Evolutionary conservation across 2,113 vertebrate species (phyloP).

Genomic region (Sylvilagus bachmani): DNA sequence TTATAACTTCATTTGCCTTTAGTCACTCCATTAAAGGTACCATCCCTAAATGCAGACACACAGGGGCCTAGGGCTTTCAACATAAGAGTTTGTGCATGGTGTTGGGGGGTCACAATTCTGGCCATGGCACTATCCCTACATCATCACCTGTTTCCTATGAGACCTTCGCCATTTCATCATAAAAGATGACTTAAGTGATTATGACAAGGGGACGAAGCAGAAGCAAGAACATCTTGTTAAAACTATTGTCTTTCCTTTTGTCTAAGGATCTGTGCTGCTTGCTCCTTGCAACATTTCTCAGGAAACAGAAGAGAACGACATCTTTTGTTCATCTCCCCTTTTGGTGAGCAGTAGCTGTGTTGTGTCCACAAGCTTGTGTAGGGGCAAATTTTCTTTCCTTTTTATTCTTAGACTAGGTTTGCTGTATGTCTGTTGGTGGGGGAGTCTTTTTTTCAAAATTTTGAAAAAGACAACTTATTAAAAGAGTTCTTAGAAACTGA

Average conservation of each 20-base stretch:
- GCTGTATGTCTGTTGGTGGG: too few species aligned
- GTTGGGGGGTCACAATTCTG: neutral
- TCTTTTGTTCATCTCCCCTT: neutral
- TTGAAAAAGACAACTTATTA: neutral
- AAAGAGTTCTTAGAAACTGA: neutral
- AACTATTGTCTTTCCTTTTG: neutral
- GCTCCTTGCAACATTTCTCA: neutral
- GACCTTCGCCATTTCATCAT: neutral
- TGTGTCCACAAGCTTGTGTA: neutral
- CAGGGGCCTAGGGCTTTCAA: neutral
- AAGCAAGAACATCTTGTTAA: neutral
- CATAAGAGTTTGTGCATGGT: accelerated
- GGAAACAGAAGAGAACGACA: neutral
- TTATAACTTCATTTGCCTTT: neutral
- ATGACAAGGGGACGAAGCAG: neutral
- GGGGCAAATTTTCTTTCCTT: neutral
- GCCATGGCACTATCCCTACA: neutral
- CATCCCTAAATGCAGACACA: neutral
- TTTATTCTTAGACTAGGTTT: neutral
- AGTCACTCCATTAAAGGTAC: neutral
- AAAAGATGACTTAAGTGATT: neutral
- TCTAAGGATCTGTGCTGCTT: neutral
- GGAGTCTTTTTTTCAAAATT: neutral
- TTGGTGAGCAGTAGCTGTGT: neutral
- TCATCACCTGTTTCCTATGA: neutral